These are phyloP conservation scores for Bicyclus anynana DNA, from an alignment of 1,140 invertebrate species.

Conservation along the genomic window DNA sequence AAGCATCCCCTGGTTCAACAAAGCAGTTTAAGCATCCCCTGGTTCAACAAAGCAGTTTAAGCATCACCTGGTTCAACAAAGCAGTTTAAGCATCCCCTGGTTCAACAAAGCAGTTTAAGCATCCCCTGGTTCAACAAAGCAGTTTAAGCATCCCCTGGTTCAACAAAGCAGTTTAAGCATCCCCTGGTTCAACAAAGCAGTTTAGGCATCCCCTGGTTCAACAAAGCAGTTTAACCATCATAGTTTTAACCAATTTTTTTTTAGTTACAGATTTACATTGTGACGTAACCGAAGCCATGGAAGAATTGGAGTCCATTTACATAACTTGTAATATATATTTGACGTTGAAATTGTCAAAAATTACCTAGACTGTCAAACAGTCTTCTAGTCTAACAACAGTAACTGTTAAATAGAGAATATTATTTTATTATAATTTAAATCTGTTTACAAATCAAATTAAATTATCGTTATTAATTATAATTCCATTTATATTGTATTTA, in stretches of 20 bases:
- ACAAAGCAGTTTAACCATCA: too few relatives aligned
- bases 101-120: too few relatives aligned
- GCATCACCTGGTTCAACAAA: too few relatives aligned
- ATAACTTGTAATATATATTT: constrained; percentile 20
- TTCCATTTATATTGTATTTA: constrained; percentile 31
- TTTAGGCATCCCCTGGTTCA: too few relatives aligned
- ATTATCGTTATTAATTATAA: background rate
- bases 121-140: too few relatives aligned
- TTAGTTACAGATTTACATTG: constrained; percentile 15
- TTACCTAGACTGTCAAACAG: constrained; percentile 22
- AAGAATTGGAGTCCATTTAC: constrained; percentile 12
- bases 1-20: too few relatives aligned
- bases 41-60: too few relatives aligned
- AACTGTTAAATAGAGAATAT: constrained; percentile 21
- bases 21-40: too few relatives aligned
- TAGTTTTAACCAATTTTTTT: background rate
- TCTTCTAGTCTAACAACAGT: constrained; percentile 30
- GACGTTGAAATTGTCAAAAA: constrained; percentile 28
- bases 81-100: too few relatives aligned
- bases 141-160: too few relatives aligned
- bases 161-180: too few relatives aligned
- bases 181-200: too few relatives aligned
- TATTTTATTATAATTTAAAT: constrained; percentile 1
- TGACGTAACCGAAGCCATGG: constrained; percentile 28
- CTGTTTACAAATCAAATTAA: constrained; percentile 5